Conservation (phyloP, 2,797 vertebrate species). For the Falco rusticolus region DNA sequence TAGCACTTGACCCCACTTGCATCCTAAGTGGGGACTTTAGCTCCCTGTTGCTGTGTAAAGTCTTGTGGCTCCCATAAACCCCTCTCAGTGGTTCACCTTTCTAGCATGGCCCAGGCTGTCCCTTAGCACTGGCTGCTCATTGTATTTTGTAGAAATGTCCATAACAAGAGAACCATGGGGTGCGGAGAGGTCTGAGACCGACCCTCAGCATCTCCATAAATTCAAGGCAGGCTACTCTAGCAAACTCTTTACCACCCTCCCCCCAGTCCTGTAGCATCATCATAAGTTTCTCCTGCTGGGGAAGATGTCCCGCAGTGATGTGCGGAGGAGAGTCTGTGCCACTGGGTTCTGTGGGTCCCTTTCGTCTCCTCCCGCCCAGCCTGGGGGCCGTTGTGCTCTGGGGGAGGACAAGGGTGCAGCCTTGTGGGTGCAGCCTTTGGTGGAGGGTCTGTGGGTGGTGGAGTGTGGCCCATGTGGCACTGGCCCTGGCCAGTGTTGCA, state of each 20-base stretch:
- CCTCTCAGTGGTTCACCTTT: background rate
- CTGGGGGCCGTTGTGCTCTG: background rate
- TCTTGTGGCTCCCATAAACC: background rate
- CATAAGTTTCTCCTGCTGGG: background rate
- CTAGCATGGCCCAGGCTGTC: background rate
- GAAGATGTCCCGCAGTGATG: rapidly evolving
- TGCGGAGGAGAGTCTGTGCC: background rate
- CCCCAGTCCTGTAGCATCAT: background rate
- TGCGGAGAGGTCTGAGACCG: background rate
- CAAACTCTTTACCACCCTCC: background rate
- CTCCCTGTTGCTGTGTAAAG: background rate
- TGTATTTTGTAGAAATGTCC: background rate
- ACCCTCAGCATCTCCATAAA: background rate
- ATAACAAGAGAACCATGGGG: rapidly evolving
- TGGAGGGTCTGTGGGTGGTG: background rate
- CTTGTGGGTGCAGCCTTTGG: background rate
- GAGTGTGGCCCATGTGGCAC: background rate
- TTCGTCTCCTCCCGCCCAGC: background rate
- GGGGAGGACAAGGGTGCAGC: background rate
- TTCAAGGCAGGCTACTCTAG: background rate
- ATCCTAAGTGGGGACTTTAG: background rate
- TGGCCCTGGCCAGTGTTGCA: slow-evolving; percentile 29
- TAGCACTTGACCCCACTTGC: background rate
- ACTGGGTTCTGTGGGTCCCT: background rate
- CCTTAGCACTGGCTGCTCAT: background rate